phyloP scores from a whole-genome alignment of 2,888 invertebrate species.

The Petrolisthes cinctipes region DNA sequence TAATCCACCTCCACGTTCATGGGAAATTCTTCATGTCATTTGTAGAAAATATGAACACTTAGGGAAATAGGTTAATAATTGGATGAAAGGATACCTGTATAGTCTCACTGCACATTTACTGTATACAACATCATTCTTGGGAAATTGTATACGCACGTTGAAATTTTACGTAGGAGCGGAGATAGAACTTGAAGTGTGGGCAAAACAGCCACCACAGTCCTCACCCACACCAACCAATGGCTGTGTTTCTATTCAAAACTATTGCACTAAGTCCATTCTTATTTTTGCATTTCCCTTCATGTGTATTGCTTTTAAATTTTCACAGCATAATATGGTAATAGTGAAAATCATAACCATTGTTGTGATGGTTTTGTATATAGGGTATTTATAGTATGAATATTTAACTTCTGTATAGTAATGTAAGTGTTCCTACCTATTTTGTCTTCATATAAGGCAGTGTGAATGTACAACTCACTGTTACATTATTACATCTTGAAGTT shows the following conservation, averaged over 20 bases:
- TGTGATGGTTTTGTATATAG: constrained; percentile 39
- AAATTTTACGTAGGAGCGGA: no score
- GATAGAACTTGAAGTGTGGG: no score
- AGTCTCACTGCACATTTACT: no score
- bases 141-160: no score
- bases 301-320: constrained; percentile 21
- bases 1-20: no score
- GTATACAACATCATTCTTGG: no score
- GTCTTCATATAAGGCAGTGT: neutral
- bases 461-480: neutral
- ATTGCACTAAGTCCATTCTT: constrained; percentile 43
- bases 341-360: constrained; percentile 18
- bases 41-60: no score
- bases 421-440: constrained; percentile 39
- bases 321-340: constrained; percentile 17
- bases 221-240: constrained; percentile 39
- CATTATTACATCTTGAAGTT: constrained; percentile 24
- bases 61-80: no score
- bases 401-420: constrained; percentile 20
- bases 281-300: constrained; percentile 10
- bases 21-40: no score
- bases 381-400: constrained; percentile 18
- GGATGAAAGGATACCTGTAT: no score
- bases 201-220: no score
- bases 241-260: constrained; percentile 52